phyloP scores from a whole-genome alignment of 2,113 vertebrate species.

The Machaerirhynchus nigripectus region DNA sequence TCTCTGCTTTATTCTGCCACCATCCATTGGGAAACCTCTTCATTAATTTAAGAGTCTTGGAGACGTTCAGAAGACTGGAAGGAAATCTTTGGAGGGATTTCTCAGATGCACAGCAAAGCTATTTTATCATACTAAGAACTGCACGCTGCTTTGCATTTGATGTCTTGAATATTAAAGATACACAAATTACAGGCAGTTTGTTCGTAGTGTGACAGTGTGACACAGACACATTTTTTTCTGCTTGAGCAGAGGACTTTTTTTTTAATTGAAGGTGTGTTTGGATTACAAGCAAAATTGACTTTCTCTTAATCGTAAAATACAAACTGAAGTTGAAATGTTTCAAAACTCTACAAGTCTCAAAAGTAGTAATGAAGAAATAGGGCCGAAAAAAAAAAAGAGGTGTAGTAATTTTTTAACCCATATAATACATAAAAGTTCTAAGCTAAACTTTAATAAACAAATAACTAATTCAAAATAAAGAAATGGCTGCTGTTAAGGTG shows the following conservation, averaged over 20 bases:
- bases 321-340: not conserved
- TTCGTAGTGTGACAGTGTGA: not conserved
- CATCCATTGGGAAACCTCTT: not conserved
- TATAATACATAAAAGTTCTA: not conserved
- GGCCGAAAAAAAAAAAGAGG: not conserved
- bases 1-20: not conserved
- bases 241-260: not conserved
- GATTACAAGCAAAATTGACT: not conserved
- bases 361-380: not conserved
- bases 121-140: not conserved
- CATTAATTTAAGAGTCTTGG: not conserved
- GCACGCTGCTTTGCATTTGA: not conserved
- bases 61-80: not conserved
- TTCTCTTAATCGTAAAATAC: not conserved
- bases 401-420: not conserved
- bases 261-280: not conserved
- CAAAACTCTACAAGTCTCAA: not conserved
- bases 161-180: not conserved
- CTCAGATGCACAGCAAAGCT: not conserved
- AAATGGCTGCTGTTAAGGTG: not conserved
- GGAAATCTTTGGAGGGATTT: not conserved
- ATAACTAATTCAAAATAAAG: not conserved
- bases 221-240: not conserved
- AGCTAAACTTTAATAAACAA: not conserved
- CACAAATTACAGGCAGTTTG: not conserved